phyloP scores from a whole-genome alignment of 1,140 invertebrate genomes.

The Popillia japonica region DNA sequence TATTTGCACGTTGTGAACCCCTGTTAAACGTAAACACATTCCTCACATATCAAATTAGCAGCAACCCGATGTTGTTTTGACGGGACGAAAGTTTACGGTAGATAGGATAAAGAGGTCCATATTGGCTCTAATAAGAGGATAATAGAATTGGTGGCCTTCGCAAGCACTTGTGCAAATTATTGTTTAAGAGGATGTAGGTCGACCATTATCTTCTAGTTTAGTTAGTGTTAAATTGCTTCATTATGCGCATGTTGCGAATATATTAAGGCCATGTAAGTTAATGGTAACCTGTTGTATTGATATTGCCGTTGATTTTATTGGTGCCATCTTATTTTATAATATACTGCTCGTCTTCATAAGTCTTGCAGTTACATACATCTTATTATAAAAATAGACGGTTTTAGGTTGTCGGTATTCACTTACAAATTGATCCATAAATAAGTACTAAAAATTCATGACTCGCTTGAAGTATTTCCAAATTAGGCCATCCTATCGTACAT shows the following conservation, averaged over 20 bases:
- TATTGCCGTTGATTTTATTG: neutral
- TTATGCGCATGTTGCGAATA: neutral
- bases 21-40: neutral
- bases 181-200: neutral
- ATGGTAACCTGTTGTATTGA: neutral
- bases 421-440: neutral
- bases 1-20: neutral
- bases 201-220: constrained; percentile 4
- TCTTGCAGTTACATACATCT: too few relatives aligned
- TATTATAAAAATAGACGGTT: too few relatives aligned
- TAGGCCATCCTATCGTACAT: neutral
- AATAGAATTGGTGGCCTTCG: constrained; percentile 5
- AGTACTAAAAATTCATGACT: neutral
- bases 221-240: neutral
- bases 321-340: too few relatives aligned
- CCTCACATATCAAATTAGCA: neutral
- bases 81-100: neutral
- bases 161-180: constrained; percentile 9
- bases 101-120: neutral
- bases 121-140: constrained; percentile 1
- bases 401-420: neutral
- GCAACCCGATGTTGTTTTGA: neutral
- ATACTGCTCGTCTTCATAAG: too few relatives aligned
- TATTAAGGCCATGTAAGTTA: neutral
- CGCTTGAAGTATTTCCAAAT: neutral